Base-by-base conservation (phyloP, 2,888 invertebrate genomes). In the Odontocolon sp. region DNA sequence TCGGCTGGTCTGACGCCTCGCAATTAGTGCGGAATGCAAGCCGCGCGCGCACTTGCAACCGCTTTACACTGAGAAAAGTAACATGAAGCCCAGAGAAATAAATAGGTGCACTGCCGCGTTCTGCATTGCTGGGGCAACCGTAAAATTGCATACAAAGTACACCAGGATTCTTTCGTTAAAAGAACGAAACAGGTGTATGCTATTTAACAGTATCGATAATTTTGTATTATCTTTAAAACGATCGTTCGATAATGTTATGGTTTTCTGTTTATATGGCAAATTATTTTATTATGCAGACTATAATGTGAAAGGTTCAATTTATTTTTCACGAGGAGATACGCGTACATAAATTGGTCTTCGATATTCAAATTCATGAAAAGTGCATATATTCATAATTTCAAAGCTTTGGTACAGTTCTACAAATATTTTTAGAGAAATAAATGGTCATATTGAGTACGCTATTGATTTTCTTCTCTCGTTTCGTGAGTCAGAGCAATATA, bases 1-100 rank as follows among this genome's bases (percentile, higher is more conserved):
- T 11, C 8, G 9, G 77, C 68, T 66, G 67, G 40, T 69, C 80
- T 81, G 79, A 81, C 81, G 75, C 83, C 80, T 83, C 69, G 86
- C 84, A 84, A 86, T 86, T 85, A 86, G 84, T 81, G 72, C 68
- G 84, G 86, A 86, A 86, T 85, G 85, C 80, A 59, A 71, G 38
- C 61, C 36, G 57, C 45, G 28, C 40, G 69, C 54, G 45, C 40
- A 23, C 61, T 54, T 36, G 16, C 42, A 67, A 71, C 50, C 21
- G 67, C 76, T 68, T 68, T 47, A 67, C 26, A 21, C 68, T 16
- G 68, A 36, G 50, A 57, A 56, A 76, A 76, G 67, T 23, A 23
- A 40, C 36, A 33, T 38, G n/a, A 31, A 11, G 8, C 21, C 3
- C 33, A 70, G 61, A 67, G 50, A 77, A 77, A 77, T 71, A 63